A percentile compares a stretch with the other conserved stretches of the same genome.
Evolutionary conservation across 2,888 invertebrate genomes (phyloP).

Genomic region (Drosophila greeni): DNA sequence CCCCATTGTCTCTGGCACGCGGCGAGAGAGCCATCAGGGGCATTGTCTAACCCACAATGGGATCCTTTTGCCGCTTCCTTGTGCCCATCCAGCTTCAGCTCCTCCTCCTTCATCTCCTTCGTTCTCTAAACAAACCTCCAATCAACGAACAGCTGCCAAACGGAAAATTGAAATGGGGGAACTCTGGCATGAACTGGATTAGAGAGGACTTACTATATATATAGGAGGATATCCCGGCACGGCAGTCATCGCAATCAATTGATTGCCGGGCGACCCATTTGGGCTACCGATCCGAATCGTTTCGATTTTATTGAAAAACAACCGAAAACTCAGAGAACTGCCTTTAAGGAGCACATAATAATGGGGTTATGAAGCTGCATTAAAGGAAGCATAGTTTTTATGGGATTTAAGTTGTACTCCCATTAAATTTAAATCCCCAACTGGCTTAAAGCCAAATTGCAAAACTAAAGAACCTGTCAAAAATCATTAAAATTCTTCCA

Average conservation of each 20-base stretch:
- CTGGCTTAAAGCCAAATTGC: no score
- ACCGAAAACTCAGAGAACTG: background rate
- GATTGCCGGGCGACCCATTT: conserved; percentile 12
- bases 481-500: background rate
- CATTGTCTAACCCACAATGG: conserved; percentile 43
- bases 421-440: background rate
- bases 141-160: conserved; percentile 17
- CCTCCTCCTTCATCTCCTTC: background rate
- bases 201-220: conserved; percentile 14
- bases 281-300: background rate
- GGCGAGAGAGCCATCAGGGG: conserved; percentile 40
- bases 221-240: background rate
- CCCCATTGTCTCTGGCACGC: conserved; percentile 69
- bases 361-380: background rate
- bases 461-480: background rate
- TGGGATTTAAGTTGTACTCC: no score
- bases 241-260: conserved; percentile 18
- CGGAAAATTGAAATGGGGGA: conserved; percentile 21
- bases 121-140: conserved; percentile 14
- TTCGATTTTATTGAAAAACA: conserved; percentile 4
- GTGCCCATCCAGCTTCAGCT: background rate
- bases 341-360: no score
- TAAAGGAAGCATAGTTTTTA: no score
- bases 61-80: background rate
- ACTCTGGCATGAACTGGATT: conserved; percentile 15